Base-by-base conservation (phyloP, 1,140 invertebrate species). In the Sycobia sp. region DNA sequence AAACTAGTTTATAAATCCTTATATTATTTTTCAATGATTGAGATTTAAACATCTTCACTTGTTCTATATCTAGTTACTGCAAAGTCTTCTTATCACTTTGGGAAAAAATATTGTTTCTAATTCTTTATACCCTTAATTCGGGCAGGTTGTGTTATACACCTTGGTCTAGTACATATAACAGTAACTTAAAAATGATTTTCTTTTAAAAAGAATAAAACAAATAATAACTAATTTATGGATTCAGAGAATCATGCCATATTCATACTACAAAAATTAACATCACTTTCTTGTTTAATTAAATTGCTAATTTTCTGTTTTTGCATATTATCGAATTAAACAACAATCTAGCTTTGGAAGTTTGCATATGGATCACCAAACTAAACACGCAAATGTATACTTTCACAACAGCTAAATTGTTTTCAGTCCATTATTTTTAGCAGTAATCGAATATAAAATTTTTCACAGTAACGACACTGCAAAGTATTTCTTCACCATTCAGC, bases 401-500 rank as follows among this genome's bases (percentile, higher is more conserved):
- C n/a, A 49, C 29, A 65, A 51, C 63, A 46, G 29, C 41, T 22
- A 1, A 46, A 34, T 10, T 39, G 16, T 46, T 55, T 50, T 50
- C 43, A 60, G 49, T 60, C 51, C 34, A 55, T 55, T 55, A 47
- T 23, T 46, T 53, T 44, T 29, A 36, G 43, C 62, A 65, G 57
- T 49, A 50, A 55, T 62, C 36, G 41, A 62, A 44, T 32, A 39
- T 34, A 51, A 54, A 63, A 50, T n/a, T 27, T 38, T 55, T 32
- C n/a, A 36, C 36, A 14, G 16, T 27, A 57, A 41, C 36, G 25
- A 57, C 20, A 57, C 54, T 57, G 54, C 34, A 41, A 20, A 16
- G 3, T 39, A 23, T 36, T 53, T 46, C 58, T 78, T 85, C 84
- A 98, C 96, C 97, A 99, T 77, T 99, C 97, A 29, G 97, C 96